Evolutionary conservation across 2,113 vertebrate species (phyloP).

Genomic region (Callithrix jacchus): DNA sequence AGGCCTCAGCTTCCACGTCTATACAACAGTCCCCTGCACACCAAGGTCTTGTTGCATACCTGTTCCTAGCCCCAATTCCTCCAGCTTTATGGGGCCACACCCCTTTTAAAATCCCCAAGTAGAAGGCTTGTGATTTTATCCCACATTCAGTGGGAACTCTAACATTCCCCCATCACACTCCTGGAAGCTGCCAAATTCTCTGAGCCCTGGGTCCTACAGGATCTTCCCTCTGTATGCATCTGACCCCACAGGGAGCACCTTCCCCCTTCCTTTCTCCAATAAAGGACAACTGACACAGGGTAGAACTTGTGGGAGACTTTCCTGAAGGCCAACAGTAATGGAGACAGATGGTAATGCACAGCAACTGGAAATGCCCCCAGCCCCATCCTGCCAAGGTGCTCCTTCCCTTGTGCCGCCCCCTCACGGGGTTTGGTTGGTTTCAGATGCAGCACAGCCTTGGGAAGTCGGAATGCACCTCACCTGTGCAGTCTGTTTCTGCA

Average conservation of each 20-base stretch:
- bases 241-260: neutral
- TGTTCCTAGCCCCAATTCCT: neutral
- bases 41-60: neutral
- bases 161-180: too few species aligned
- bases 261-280: neutral
- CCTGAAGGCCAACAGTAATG: neutral
- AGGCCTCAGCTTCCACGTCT: neutral
- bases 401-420: rapidly evolving
- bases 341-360: too few species aligned
- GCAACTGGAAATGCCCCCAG: rapidly evolving
- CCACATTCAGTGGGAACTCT: neutral
- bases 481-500: neutral
- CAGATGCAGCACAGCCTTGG: neutral
- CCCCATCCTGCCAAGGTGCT: neutral
- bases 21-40: neutral
- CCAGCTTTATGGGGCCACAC: neutral
- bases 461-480: neutral
- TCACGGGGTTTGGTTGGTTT: neutral
- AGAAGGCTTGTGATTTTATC: neutral
- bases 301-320: neutral
- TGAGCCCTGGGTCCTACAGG: neutral
- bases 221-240: neutral
- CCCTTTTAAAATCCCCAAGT: neutral
- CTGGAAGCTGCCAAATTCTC: neutral
- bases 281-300: neutral